Base-by-base conservation (phyloP, 2,797 vertebrate genomes). In the Pseudotriccus pelzelni region DNA sequence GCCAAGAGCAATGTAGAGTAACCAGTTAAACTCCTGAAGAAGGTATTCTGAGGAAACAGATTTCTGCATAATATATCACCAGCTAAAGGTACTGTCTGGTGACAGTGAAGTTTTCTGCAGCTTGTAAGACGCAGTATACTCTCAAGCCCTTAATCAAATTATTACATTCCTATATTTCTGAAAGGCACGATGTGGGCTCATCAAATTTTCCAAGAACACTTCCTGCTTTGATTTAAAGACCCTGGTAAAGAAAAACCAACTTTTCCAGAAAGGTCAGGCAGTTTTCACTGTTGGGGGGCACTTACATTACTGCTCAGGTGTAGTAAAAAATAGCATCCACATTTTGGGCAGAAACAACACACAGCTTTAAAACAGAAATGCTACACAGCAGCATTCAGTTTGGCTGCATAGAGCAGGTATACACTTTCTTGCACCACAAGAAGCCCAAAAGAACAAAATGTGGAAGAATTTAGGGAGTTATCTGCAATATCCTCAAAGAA, bases 321-420 rank as follows among this genome's bases (percentile, higher is more conserved):
- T 16, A 37, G 53, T 36, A 21, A 70, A 53, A 70, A 10, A 59
- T 46, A 60, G 16, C 24, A 36, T 7, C 2, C 28, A 22, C 6
- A 5, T 49, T 89, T 85, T 25, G 60, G 60, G 52, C 37, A 88
- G 49, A 78, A 85, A 19, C 25, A 86, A 74, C 10, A 30, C 0
- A 1, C 34, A 60, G 18, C 34, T 77, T 88, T 83, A 53, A 50
- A 52, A 34, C 6, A 74, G 60, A 74, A 94, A 67, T 12, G 10
- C 20, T 76, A 28, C 12, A 39, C 24, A 30, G 11, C 10, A 4
- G 32, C 55, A 12, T 36, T 55, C 21, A 30, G 8, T 52, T 85
- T 46, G 20, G 9, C 47, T 73, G 14, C 1, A 0, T 37, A 27
- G 7, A 52, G 12, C 23, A 28, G n/a, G 9, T 8, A 46, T 30